These are phyloP conservation scores for fruit fly (Drosophila melanogaster) DNA, from an alignment of 1,140 invertebrate species.

Conservation along the genomic window Release_6_plus_ISO1_MT NT_037436.4:11619501-11620000, in stretches of 20 bases:
- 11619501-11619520: neutral
- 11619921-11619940: conserved; percentile 68
- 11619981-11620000: conserved; percentile 39
- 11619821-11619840: conserved; percentile 51
- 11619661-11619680: neutral
- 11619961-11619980: conserved; percentile 34
- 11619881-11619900: conserved; percentile 70
- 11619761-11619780: conserved; percentile 1
- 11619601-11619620: neutral
- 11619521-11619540: neutral
- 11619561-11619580: neutral
- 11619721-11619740: too few relatives aligned
- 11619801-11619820: conserved; percentile 16
- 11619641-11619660: neutral
- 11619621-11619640: conserved; percentile 3
- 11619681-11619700: neutral
- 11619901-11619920: conserved; percentile 67
- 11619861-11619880: conserved; percentile 59
- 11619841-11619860: conserved; percentile 51
- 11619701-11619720: neutral
- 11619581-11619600: neutral
- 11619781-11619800: conserved; percentile 13
- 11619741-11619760: neutral
- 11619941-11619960: conserved; percentile 76
- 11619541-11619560: neutral